These are phyloP conservation scores for Holocentrus rufus DNA, from an alignment of 2,797 vertebrate genomes.

Conservation along the genomic window DNA sequence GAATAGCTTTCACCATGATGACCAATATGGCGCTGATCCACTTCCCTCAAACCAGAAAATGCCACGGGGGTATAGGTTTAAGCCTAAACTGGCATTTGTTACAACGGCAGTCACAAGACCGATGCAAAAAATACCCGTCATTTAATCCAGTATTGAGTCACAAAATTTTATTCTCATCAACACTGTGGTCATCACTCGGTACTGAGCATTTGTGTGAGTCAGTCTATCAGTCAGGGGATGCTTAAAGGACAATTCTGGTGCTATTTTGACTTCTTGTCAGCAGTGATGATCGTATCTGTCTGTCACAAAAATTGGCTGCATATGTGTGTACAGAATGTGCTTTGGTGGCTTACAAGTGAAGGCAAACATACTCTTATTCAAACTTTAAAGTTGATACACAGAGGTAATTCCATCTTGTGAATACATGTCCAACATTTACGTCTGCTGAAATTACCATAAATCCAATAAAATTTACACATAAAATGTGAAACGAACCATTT, in stretches of 20 bases:
- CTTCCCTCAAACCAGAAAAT: constrained; percentile 72
- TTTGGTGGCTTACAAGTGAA: too few species aligned
- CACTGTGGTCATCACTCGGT: background rate
- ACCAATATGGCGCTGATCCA: constrained; percentile 71
- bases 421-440: too few species aligned
- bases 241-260: too few species aligned
- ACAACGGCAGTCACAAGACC: constrained; percentile 41
- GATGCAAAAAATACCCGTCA: constrained; percentile 60
- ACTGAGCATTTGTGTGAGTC: background rate
- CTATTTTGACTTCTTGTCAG: too few species aligned
- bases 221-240: background rate
- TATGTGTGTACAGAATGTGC: too few species aligned
- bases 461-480: too few species aligned
- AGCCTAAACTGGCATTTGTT: constrained; percentile 58
- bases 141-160: background rate
- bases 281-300: too few species aligned
- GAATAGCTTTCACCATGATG: constrained; percentile 72
- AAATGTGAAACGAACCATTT: too few species aligned
- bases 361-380: too few species aligned
- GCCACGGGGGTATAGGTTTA: constrained; percentile 64
- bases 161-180: background rate
- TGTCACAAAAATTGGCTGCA: background rate
- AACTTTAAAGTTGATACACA: too few species aligned
- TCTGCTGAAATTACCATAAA: too few species aligned
- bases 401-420: too few species aligned